These are phyloP conservation scores for Amphiprion clarkii DNA, from an alignment of 2,797 vertebrate genomes.

Conservation along the genomic window DNA sequence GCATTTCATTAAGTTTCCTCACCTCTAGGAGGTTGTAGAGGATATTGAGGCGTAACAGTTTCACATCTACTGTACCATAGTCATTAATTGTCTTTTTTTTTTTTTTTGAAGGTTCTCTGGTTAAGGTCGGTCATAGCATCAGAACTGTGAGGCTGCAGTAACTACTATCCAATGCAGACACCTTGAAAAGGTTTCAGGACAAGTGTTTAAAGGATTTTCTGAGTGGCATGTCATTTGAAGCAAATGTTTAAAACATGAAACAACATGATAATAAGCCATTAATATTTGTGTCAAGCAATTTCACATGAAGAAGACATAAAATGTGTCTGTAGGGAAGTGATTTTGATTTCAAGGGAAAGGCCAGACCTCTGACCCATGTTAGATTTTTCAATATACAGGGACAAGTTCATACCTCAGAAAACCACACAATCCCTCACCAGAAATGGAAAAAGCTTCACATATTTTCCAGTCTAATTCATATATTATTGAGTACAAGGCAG, in stretches of 20 bases:
- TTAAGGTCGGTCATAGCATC: neutral
- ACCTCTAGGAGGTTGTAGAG: conserved; percentile 25
- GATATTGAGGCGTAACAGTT: conserved; percentile 1
- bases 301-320: conserved; percentile 41
- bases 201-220: conserved; percentile 23
- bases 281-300: conserved; percentile 34
- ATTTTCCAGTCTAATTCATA: conserved; percentile 53
- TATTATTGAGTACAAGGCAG: conserved; percentile 79
- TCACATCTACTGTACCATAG: conserved; percentile 3
- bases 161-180: neutral
- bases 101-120: neutral
- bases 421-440: conserved; percentile 57
- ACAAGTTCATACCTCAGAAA: conserved; percentile 81
- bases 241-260: conserved; percentile 15
- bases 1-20: conserved; percentile 31
- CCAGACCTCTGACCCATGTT: conserved; percentile 53
- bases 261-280: conserved; percentile 12
- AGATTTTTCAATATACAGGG: conserved; percentile 38
- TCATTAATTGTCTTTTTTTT: neutral
- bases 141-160: neutral
- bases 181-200: conserved; percentile 1
- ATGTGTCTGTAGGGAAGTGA: conserved; percentile 35
- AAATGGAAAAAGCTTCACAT: conserved; percentile 36
- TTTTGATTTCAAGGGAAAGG: conserved; percentile 35
- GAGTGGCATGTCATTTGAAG: conserved; percentile 15